Evolutionary conservation across 2,888 invertebrate genomes (phyloP), one percentile per base, ranked within the genome.

Genomic region (Cosmia trapezina): DNA sequence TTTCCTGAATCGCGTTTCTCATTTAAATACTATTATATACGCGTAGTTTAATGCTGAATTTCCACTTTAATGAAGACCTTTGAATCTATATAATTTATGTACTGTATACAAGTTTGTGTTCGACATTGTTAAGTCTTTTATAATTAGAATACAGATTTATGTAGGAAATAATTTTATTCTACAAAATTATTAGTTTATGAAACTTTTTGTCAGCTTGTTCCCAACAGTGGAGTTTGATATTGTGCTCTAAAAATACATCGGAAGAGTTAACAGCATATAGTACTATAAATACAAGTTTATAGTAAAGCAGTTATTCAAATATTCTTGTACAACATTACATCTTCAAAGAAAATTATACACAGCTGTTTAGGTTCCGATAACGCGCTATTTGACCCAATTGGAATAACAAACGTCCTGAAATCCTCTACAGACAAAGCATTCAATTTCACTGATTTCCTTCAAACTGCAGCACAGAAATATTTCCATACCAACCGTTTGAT

Each of bases 401-500:
- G 56, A 61, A 77, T 62, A 82, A 65, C 61, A 78, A 78, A 81
- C 57, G 41, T 61, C 22, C 54, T 56, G 54, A 5, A 76, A 76
- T 76, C n/a, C 17, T 57, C 22, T 56, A 33, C 53, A 69, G 57
- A 65, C 59, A 69, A 79, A 79, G 54, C 80, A 79, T 73, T 80
- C 80, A 78, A 80, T 73, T 69, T 73, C 12, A 8, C 54, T 66
- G 80, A 69, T 79, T 83, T 79, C 11, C 71, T 71, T 53, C 22
- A 33, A 67, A 62, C 65, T 83, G 80, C 73, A 80, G 62, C 67
- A 67, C 41, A 63, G 62, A 80, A 83, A 79, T 83, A 83, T 80
- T 80, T 80, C 83, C 80, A 83, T 80, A 83, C 57, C 57, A 54
- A 68, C 45, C 83, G 80, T 80, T 80, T 83, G 80, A 80, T 80